Base-by-base conservation (phyloP, 2,888 invertebrate genomes). In the Rhamnusium bicolor region DNA sequence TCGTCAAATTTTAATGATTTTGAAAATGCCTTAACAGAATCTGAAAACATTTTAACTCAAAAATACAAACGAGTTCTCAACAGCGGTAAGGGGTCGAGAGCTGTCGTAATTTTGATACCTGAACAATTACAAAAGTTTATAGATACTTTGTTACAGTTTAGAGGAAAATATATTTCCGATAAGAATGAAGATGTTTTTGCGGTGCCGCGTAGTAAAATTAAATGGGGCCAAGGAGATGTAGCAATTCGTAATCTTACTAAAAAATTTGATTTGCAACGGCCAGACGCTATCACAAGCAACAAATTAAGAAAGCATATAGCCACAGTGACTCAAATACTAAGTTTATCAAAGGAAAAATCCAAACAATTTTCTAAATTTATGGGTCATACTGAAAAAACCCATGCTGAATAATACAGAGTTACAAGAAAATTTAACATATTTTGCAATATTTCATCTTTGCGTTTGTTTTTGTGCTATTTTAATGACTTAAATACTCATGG, bases 211-310 rank as follows among this genome's bases (percentile, higher is more conserved):
- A 66, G 69, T 24, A 71, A 14, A 24, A 63, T 70, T 6, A 54
- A 65, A 56, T 71, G 71, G 76, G 76, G 69, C n/a, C 73, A 71
- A 63, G 71, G 73, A 16, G 73, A 76, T 47, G 60, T 73, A 7
- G 69, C 69, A 1, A 68, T 76, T 14, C 62, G 61, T 65, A 69
- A 58, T 40, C 56, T 73, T 10, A 32, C 61, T 19, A 68, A 71
- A 16, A 66, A 72, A 61, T 53, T 76, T n/a, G 24, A 69, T 58
- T 58, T 27, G 14, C 56, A 58, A 58, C 56, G 24, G 53, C 32
- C 76, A 71, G 61, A 78, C 73, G 69, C 65, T 14, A 47, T 46
- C n/a, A 46, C 46, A 46, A 46, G 46, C 46, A 46, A 46, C 46
- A 46, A 46, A 8, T 46, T 46, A 46, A 46, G 46, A 46, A 46